Evolutionary conservation across 2,888 invertebrate species (phyloP), one percentile per base, ranked within the genome.

Genomic region (Gari tellinella): DNA sequence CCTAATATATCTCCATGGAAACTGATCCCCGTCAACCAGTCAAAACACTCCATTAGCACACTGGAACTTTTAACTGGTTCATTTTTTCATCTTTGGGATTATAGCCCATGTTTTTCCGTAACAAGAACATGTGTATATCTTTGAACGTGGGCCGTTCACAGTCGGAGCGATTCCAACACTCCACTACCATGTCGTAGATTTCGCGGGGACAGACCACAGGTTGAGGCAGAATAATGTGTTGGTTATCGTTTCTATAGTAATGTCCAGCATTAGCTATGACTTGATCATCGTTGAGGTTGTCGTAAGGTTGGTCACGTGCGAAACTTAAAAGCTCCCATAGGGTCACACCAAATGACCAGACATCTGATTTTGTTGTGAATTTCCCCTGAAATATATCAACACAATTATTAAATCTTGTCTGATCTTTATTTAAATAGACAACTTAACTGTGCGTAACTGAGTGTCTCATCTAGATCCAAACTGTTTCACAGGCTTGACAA

Each of bases 331-430:
- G 95, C 92, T 97, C 97, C 95, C 97, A 96, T 53, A 97, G 93
- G 0, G 96, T 96, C 21, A 97, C 96, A 0, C 95, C 97, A 92
- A 96, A 97, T 15, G 97, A 95, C 97, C 97, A 97, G 0, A 97
- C 96, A 91, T 97, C 97, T 88, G 96, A 96, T 92, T 96, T 96
- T 56, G 95, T 95, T 40, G 95, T 96, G 92, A 97, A 97, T 92
- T 95, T 95, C 58, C 95, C 96, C 97, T 97, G 92, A 46, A 93
- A 91, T n/a, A 14, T 17, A 43, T 8, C 19, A 43, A 8, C n/a
- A 43, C 5, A 43, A 31, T n/a, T n/a, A n/a, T n/a, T n/a, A n/a
- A n/a, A n/a, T n/a, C n/a, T n/a, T n/a, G n/a, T n/a, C n/a, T n/a
- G n/a, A n/a, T n/a, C n/a, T n/a, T n/a, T n/a, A n/a, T n/a, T n/a